These are phyloP conservation scores for Dicyrtomina minuta DNA, from an alignment of 2,888 invertebrate genomes.

Conservation along the genomic window DNA sequence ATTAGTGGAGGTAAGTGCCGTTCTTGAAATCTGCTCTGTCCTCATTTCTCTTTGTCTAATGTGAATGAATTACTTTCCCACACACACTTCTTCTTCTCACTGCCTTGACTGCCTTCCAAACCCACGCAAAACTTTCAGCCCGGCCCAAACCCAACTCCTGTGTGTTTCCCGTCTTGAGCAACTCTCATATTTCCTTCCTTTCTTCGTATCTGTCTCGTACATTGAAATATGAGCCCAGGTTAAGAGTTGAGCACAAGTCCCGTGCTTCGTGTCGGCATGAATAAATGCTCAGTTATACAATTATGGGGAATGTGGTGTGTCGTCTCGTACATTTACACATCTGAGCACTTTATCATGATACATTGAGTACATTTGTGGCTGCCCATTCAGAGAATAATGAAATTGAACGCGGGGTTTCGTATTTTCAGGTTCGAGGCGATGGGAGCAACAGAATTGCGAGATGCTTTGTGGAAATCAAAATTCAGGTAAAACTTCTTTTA, in stretches of 20 bases:
- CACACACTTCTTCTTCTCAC: neutral
- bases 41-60: neutral
- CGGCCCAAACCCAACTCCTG: neutral
- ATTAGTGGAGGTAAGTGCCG: constrained; percentile 73
- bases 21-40: neutral
- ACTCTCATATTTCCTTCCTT: neutral
- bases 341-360: neutral
- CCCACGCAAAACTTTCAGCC: neutral
- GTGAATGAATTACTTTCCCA: neutral
- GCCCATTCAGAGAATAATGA: no score
- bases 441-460: constrained; percentile 70
- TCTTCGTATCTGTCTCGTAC: neutral
- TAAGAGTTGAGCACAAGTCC: constrained; percentile 4
- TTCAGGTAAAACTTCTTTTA: no score
- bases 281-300: constrained; percentile 2
- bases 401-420: constrained; percentile 10
- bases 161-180: neutral
- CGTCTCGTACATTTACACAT: neutral
- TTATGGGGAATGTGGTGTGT: neutral
- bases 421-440: constrained; percentile 59
- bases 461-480: constrained; percentile 72
- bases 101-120: neutral
- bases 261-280: neutral
- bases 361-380: neutral
- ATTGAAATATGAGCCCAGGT: constrained; percentile 5